Conservation (phyloP, 2,113 vertebrate genomes). For the Lagopus leucura region DNA sequence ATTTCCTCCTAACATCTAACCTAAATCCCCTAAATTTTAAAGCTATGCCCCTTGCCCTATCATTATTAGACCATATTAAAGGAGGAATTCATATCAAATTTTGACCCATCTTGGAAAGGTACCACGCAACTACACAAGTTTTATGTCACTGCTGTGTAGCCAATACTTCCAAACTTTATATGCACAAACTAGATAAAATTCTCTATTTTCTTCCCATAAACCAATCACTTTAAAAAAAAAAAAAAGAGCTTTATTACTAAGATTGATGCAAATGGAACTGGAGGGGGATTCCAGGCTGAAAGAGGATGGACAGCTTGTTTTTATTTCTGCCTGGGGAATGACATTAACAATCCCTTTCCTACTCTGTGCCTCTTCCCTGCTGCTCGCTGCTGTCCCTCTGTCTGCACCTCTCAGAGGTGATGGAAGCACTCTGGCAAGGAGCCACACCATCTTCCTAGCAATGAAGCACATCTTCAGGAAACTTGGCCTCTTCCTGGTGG, state of each 20-base stretch:
- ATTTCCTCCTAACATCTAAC: background rate
- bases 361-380: background rate
- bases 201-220: background rate
- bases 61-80: too few species aligned
- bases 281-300: conserved; percentile 16
- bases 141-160: background rate
- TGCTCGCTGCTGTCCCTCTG: background rate
- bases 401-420: background rate
- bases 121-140: background rate
- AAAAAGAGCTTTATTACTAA: background rate
- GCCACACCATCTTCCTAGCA: conserved; percentile 72
- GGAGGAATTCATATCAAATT: background rate
- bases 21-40: background rate
- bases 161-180: background rate
- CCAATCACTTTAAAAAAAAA: background rate
- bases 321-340: background rate
- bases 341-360: conserved; percentile 21
- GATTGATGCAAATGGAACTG: rapidly evolving
- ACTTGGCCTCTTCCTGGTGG: conserved; percentile 37
- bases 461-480: conserved; percentile 65
- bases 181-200: background rate
- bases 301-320: background rate
- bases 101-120: background rate
- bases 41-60: background rate
- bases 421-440: conserved; percentile 48